phyloP scores from a whole-genome alignment of 2,797 vertebrate genomes.

The Anabas testudineus region DNA sequence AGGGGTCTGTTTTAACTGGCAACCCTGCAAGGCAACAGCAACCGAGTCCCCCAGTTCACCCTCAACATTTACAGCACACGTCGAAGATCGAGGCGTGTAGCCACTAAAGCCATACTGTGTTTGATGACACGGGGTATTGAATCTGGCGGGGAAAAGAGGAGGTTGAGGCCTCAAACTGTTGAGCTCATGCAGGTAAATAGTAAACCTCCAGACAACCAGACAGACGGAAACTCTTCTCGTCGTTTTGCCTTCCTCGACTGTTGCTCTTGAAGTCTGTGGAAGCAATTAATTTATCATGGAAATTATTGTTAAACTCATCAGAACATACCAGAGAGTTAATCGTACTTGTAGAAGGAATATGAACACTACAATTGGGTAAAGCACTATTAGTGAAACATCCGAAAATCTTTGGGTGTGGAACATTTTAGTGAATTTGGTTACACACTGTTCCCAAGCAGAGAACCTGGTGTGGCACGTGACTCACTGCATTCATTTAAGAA shows the following conservation, averaged over 20 bases:
- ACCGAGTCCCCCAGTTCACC: constrained; percentile 11
- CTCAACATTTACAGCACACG: constrained; percentile 19
- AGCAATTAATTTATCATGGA: constrained; percentile 36
- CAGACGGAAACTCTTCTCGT: constrained; percentile 5
- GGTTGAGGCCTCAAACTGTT: not conserved
- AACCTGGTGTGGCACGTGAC: constrained; percentile 27
- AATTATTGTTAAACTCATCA: constrained; percentile 35
- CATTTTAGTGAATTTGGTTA: constrained; percentile 38
- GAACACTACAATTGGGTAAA: constrained; percentile 36
- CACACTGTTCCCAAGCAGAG: constrained; percentile 25
- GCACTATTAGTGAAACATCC: constrained; percentile 40
- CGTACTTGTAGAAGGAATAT: constrained; percentile 27
- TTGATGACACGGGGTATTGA: constrained; percentile 32
- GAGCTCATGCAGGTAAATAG: not conserved
- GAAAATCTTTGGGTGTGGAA: constrained; percentile 53
- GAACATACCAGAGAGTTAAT: constrained; percentile 27
- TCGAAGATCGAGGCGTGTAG: constrained; percentile 9
- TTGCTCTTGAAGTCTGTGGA: constrained; percentile 26
- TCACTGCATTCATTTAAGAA: constrained; percentile 20
- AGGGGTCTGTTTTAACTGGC: constrained; percentile 17
- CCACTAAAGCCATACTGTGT: not conserved
- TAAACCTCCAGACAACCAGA: constrained; percentile 6
- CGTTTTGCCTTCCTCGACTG: constrained; percentile 20
- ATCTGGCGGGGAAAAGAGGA: constrained; percentile 10
- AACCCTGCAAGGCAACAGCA: constrained; percentile 33